Evolutionary conservation across 2,113 vertebrate species (phyloP).

Genomic region (Eira barbara): DNA sequence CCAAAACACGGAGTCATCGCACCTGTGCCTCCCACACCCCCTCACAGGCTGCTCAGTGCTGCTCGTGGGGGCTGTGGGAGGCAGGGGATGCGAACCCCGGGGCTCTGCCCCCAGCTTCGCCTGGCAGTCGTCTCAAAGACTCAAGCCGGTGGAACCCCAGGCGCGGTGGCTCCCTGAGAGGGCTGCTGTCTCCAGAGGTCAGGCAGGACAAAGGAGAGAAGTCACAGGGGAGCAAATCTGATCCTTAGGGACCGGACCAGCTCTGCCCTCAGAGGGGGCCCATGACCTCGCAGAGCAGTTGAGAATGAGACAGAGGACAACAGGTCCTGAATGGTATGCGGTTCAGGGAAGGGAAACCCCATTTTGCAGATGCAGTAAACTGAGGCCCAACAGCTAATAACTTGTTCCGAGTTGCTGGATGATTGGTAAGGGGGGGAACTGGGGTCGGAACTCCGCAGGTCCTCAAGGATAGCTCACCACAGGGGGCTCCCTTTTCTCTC

Average conservation of each 20-base stretch:
- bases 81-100: neutral
- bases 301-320: accelerated
- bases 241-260: accelerated
- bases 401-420: neutral
- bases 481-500: neutral
- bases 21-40: accelerated
- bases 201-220: neutral
- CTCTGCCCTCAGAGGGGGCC: neutral
- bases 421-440: neutral
- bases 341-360: neutral
- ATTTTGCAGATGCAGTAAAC: neutral
- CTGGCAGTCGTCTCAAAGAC: neutral
- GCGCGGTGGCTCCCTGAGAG: accelerated
- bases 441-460: neutral
- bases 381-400: neutral
- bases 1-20: too few species aligned
- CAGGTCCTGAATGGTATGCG: accelerated
- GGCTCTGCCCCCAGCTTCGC: neutral
- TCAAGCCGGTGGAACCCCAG: neutral
- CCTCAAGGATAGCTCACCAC: neutral
- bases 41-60: accelerated
- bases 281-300: neutral
- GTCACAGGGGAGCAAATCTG: neutral
- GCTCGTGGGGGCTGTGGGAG: accelerated
- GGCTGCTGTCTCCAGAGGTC: neutral